A percentile compares a stretch with the other conserved stretches of the same genome.
Conservation (phyloP, 2,113 vertebrate genomes). For the Peromyscus maniculatus region DNA sequence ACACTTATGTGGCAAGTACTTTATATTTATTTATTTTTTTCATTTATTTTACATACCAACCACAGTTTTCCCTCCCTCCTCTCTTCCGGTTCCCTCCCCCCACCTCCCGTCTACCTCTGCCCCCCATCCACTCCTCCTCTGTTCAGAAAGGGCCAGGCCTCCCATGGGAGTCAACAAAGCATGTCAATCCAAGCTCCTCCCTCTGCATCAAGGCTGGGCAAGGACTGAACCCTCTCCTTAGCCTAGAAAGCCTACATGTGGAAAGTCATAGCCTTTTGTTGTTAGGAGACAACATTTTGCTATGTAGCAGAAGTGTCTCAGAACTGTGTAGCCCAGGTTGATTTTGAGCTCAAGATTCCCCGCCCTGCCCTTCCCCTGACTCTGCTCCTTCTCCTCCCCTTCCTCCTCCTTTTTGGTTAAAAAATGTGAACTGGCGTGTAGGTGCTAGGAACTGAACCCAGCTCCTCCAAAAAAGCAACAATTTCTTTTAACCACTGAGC, state of each 20-base stretch:
- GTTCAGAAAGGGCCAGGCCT: no score
- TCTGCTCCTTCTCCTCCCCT: neutral
- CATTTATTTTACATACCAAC: no score
- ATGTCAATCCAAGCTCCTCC: no score
- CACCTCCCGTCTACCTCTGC: no score
- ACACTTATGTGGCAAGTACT: no score
- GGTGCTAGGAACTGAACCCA: neutral
- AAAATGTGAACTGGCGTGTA: neutral
- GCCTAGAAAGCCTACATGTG: neutral
- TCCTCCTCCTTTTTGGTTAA: neutral
- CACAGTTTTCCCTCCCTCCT: no score
- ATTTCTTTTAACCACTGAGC: neutral
- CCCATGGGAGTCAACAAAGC: no score
- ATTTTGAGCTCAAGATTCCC: neutral
- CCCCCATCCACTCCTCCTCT: no score
- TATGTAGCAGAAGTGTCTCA: neutral
- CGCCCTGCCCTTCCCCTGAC: no score
- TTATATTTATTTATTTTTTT: neutral
- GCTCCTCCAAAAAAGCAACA: neutral
- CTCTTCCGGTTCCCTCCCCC: no score
- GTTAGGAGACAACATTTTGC: neutral
- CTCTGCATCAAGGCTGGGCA: no score
- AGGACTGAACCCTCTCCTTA: neutral
- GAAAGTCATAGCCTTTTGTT: neutral
- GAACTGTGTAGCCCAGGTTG: neutral